These are phyloP conservation scores for Geotrupes spiniger DNA, from an alignment of 2,888 invertebrate genomes.

Conservation along the genomic window DNA sequence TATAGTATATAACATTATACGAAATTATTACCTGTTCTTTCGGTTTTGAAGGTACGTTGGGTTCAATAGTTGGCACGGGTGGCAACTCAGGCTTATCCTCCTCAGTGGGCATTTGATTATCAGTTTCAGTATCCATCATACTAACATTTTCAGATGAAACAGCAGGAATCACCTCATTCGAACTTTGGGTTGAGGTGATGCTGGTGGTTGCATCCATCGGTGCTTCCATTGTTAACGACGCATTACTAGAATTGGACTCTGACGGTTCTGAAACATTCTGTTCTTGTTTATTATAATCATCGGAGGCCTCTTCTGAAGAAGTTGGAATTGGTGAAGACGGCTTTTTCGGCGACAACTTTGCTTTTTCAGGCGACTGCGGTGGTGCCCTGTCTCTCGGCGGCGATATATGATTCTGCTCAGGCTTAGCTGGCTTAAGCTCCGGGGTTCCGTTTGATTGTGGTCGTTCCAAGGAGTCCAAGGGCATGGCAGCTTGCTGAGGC, in stretches of 20 bases:
- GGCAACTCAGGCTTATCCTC: constrained; percentile 46
- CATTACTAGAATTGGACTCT: constrained; percentile 13
- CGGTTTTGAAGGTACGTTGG: constrained; percentile 49
- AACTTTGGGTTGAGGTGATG: constrained; percentile 19
- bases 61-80: constrained; percentile 30
- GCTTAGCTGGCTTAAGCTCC: constrained; percentile 33
- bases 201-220: neutral
- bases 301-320: constrained; percentile 19
- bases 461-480: constrained; percentile 30
- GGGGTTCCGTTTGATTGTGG: constrained; percentile 44
- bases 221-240: constrained; percentile 12
- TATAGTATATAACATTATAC: too few relatives aligned
- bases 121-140: constrained; percentile 13
- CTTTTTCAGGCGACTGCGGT: constrained; percentile 28
- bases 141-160: constrained; percentile 16
- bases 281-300: constrained; percentile 19
- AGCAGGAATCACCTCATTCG: constrained; percentile 14
- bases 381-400: constrained; percentile 21
- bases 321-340: constrained; percentile 18
- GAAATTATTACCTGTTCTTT: constrained; percentile 26
- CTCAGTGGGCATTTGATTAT: constrained; percentile 35
- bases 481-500: constrained; percentile 31
- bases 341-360: constrained; percentile 24
- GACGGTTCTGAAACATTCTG: constrained; percentile 13
- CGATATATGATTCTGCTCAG: constrained; percentile 36